Evolutionary conservation across 2,888 invertebrate species (phyloP), one percentile per base, ranked within the genome.

Genomic region (Tipula unca): DNA sequence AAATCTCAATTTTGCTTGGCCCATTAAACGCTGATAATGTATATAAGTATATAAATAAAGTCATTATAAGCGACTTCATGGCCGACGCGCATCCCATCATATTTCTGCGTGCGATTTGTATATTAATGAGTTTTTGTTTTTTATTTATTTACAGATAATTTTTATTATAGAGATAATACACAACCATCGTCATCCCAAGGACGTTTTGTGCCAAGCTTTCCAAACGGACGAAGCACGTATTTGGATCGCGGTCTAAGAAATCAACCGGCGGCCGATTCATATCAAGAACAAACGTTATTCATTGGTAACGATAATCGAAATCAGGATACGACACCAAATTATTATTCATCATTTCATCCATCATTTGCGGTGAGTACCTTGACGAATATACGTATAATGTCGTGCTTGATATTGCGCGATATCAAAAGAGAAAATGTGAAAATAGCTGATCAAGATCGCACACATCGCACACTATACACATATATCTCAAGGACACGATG

Each of bases 141-240:
- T 84, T 3, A 82, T 48, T 48, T 48, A 0, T 48, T 89, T 90
- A 69, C 88, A 90, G 90, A 90, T 88, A 86, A 88, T 85, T 89
- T 88, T 87, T 91, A 89, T 87, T 91, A 89, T 86, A 20, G 69
- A 69, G 69, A 69, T 69, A 69, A 69, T 25, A 25, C 69, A 25
- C 90, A 90, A 86, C 88, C 89, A 39, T 86, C 87, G 82, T 87
- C 88, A 48, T 87, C 88, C 25, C 88, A 88, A 87, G 86, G 86
- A 20, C 90, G 91, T 36, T 91, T 91, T 88, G 90, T 91, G 88
- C 90, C 91, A 89, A 90, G 90, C 25, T 88, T 87, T 86, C 87
- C 86, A 85, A 87, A 85, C 48, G 82, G 86, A 0, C 85, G 87
- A 25, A 87, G 86, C 86, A 87, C 87, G 85, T 87, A 87, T 85